Evolutionary conservation across 2,888 invertebrate genomes (phyloP).

Genomic region (Andrena dorsata): DNA sequence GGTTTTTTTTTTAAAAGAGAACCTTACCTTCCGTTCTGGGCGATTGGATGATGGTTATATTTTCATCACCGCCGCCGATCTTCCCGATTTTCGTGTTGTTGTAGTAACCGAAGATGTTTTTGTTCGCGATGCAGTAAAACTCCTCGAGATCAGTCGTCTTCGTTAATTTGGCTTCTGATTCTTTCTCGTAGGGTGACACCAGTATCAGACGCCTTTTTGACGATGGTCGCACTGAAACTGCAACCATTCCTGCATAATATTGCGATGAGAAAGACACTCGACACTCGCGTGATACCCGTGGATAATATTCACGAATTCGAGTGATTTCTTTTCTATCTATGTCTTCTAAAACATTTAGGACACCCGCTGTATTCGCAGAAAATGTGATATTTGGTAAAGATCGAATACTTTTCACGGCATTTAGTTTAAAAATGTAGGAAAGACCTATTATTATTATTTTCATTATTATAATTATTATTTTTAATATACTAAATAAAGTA

Average conservation of each 20-base stretch:
- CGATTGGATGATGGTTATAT: constrained; percentile 70
- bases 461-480: too few relatives aligned
- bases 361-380: too few relatives aligned
- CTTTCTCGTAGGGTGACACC: constrained; percentile 75
- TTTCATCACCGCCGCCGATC: constrained; percentile 76
- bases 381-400: too few relatives aligned
- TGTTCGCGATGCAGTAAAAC: constrained; percentile 64
- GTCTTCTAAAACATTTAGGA: too few relatives aligned
- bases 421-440: too few relatives aligned
- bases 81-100: constrained; percentile 66
- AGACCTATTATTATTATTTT: too few relatives aligned
- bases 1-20: neutral
- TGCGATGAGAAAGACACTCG: neutral
- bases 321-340: too few relatives aligned
- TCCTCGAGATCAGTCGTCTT: constrained; percentile 64
- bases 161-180: constrained; percentile 71
- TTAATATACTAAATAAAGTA: too few relatives aligned
- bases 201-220: constrained; percentile 76
- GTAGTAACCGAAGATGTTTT: constrained; percentile 61
- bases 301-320: too few relatives aligned
- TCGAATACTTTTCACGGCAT: too few relatives aligned
- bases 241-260: constrained; percentile 15
- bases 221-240: constrained; percentile 69
- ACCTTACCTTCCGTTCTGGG: constrained; percentile 71
- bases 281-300: too few relatives aligned